Evolutionary conservation across 2,797 vertebrate species (phyloP), one percentile per base, ranked within the genome.

Genomic region (Coccyzus lansbergi): DNA sequence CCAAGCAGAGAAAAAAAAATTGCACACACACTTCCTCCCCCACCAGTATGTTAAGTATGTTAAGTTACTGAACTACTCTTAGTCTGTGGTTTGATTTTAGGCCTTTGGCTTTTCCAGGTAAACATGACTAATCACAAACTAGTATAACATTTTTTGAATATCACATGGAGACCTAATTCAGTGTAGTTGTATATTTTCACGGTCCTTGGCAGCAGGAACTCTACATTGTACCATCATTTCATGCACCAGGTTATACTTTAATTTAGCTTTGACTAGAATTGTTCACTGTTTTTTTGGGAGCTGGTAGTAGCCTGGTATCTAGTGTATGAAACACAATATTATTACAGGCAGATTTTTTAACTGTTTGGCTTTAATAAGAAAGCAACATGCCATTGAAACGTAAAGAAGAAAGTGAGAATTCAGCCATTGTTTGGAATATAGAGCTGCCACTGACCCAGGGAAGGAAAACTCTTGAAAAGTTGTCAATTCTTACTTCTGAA

Each of bases 91-190:
- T 38, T 49, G 4, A 21, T 29, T 40, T 4, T 21, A 58, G 15
- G 3, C 10, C 4, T 75, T 70, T 7, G 19, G 3, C 7, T 14
- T 53, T 55, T 74, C 21, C 46, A 74, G 3, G 18, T 68, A 75
- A 78, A 34, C 6, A 4, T 0, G 0, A 0, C 0, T 67, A 36
- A 34, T 20, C 4, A 49, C 25, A 70, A 82, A 71, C 60, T 1
- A n/a, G 26, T 2, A 7, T 9, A 5, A 15, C 4, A 20, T 63
- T 74, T 77, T 7, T 55, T 1, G 6, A 38, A 44, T 4, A 20
- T 38, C 17, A 16, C 24, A 19, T 13, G 24, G 34, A 60, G 8
- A 24, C 19, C 36, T 8, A 26, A 24, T 10, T 42, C 11, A 25
- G 4, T 0, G 1, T 36, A 2, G 25, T 38, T 55, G 5, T 11